A percentile compares a stretch with the other conserved stretches of the same genome.
Conservation (phyloP, 2,797 vertebrate genomes). For the Spea hammondii region DNA sequence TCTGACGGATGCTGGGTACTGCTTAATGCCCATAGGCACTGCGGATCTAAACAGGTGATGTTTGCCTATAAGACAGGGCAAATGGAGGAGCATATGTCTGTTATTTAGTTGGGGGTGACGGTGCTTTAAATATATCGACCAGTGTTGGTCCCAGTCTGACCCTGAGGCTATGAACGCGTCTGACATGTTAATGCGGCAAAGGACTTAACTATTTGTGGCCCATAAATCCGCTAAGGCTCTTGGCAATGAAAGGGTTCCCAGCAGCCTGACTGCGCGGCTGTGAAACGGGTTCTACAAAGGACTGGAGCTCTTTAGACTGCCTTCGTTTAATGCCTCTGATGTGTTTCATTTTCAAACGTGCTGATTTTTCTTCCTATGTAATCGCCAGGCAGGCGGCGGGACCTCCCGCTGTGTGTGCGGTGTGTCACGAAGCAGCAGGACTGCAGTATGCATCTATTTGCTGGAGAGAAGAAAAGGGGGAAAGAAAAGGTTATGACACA, state of each 20-base stretch:
- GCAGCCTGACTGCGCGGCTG: conserved; percentile 20
- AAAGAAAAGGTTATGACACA: conserved; percentile 33
- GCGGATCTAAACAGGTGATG: too few relatives aligned
- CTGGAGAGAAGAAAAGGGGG: conserved; percentile 22
- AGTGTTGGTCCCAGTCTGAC: too few relatives aligned
- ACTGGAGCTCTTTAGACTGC: conserved; percentile 31
- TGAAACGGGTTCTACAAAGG: conserved; percentile 35
- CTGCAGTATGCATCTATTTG: conserved; percentile 41
- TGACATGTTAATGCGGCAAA: too few relatives aligned
- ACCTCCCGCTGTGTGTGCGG: conserved; percentile 33
- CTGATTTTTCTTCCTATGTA: conserved; percentile 40
- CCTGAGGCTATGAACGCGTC: too few relatives aligned
- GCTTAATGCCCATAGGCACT: too few relatives aligned
- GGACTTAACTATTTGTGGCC: too few relatives aligned
- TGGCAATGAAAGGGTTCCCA: not conserved
- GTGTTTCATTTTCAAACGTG: conserved; percentile 44
- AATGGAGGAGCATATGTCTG: too few relatives aligned
- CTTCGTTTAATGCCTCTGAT: conserved; percentile 47
- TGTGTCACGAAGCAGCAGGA: conserved; percentile 42
- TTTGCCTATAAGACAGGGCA: too few relatives aligned
- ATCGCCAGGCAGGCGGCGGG: conserved; percentile 40
- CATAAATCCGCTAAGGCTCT: too few relatives aligned
- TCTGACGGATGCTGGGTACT: too few relatives aligned
- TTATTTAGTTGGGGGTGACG: too few relatives aligned
- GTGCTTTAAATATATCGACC: too few relatives aligned